Evolutionary conservation across 64 coral and sea anemone species (phyloP).

Genomic region (Trachythela sp.): DNA sequence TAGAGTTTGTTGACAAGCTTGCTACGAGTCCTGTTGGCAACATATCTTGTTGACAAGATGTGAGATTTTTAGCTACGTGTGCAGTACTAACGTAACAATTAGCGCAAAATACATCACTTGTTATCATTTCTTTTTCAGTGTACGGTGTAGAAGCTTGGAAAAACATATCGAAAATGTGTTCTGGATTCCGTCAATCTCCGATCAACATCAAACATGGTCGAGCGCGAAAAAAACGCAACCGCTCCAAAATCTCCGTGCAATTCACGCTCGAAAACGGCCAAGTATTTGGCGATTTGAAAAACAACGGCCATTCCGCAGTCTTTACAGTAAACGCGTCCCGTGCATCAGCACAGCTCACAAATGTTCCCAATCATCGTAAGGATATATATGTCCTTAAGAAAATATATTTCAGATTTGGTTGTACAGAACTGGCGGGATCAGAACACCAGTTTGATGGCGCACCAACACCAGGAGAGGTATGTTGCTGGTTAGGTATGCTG

Average conservation of each 20-base stretch:
- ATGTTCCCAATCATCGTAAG: background rate
- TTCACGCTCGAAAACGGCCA: background rate
- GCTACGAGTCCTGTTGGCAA: too few species aligned
- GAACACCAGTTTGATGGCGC: background rate
- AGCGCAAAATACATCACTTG: background rate
- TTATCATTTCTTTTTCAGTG: background rate
- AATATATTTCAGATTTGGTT: slow-evolving; percentile 8
- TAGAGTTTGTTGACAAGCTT: too few species aligned
- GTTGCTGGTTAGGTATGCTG: background rate
- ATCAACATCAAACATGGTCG: background rate
- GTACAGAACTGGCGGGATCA: background rate
- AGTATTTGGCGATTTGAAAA: background rate
- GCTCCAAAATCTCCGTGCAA: background rate
- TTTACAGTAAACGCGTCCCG: background rate
- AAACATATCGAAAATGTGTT: background rate
- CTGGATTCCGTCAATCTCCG: background rate
- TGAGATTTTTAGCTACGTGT: background rate
- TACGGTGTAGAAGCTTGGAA: slow-evolving; percentile 1
- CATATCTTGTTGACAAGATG: too few species aligned
- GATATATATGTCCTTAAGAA: background rate
- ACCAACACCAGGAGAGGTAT: background rate
- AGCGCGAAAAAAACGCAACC: background rate
- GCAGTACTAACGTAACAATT: background rate
- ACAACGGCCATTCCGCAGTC: background rate
- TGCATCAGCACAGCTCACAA: background rate